A percentile compares a stretch with the other conserved stretches of the same genome.
Conservation (phyloP, 2,113 vertebrate species). For the Ascaphus truei region DNA sequence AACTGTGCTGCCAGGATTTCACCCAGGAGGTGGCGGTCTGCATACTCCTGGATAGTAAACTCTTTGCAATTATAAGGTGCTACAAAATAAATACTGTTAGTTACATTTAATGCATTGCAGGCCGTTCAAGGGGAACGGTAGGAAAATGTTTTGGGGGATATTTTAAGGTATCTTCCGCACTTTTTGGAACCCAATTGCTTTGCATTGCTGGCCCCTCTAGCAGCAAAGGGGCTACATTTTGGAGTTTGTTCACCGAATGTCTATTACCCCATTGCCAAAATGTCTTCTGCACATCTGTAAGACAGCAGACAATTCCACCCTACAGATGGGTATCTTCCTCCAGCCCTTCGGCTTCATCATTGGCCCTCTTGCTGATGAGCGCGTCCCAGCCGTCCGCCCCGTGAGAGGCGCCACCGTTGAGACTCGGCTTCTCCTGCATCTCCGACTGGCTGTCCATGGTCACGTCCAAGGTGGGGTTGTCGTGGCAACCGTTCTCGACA, state of each 20-base stretch:
- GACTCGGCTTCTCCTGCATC: slow-evolving; percentile 83
- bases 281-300: too few relatives aligned
- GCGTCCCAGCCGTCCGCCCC: slow-evolving; percentile 81
- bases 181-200: too few relatives aligned
- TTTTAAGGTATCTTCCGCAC: too few relatives aligned
- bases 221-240: too few relatives aligned
- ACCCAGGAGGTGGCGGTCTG: neutral
- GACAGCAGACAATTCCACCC: too few relatives aligned
- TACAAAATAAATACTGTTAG: neutral
- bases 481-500: slow-evolving; percentile 95
- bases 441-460: slow-evolving; percentile 85
- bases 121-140: neutral
- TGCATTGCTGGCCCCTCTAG: too few relatives aligned
- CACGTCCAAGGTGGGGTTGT: slow-evolving; percentile 96
- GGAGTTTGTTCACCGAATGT: too few relatives aligned
- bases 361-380: slow-evolving; percentile 81
- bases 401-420: slow-evolving; percentile 77
- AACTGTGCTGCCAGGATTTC: too few relatives aligned
- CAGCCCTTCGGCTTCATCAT: slow-evolving; percentile 80
- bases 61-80: neutral
- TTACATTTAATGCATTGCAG: neutral
- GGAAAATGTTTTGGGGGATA: neutral
- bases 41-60: too few relatives aligned
- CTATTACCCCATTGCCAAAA: too few relatives aligned
- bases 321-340: slow-evolving; percentile 97